Base-by-base conservation (phyloP, 2,113 vertebrate species). In the Caranx melampygus region DNA sequence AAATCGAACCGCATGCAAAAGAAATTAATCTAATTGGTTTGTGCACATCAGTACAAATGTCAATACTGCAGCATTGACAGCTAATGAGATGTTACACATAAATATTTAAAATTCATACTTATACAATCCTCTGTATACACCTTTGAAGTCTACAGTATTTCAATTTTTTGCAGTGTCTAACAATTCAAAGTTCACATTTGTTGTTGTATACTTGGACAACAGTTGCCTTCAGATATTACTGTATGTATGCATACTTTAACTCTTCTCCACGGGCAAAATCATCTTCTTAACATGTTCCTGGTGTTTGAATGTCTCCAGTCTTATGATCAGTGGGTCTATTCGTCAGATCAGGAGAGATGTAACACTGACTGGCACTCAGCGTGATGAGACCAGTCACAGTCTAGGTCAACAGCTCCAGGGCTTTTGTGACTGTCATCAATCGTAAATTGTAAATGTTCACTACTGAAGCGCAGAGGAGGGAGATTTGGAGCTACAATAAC, bases 241-340 rank as follows among this genome's bases (percentile, higher is more conserved):
- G 26, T 26, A 26, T 26, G 26, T 18, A 18, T 35, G 10, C 9
- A 40, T 26, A 45, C 47, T 35, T 15, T 6, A 63, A 62, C 9
- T 45, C 18, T 71, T 35, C 49, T 26, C 21, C 18, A 65, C 10
- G 15, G 26, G 16, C 4, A 9, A 33, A 31, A 5, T 3, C 11
- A 3, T 35, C 44, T 33, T 61, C 2, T 21, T 6, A 6, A 11
- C 31, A 44, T 26, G 12, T 37, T 37, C 35, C 35, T 42, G 55
- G 2, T 61, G 34, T 54, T 18, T 33, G 49, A 26, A 34, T 34
- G 58, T 51, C 61, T 10, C 40, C 2, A 5, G n/a, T 26, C 18
- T 20, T 31, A 10, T 18, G 21, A 82, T 76, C 72, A 59, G 58
- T 82, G 42, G 18, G 37, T 69, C 4, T 18, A 61, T 6, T 49